Evolutionary conservation across 2,888 invertebrate genomes (phyloP).

Genomic region (Perizoma flavofasciatum): DNA sequence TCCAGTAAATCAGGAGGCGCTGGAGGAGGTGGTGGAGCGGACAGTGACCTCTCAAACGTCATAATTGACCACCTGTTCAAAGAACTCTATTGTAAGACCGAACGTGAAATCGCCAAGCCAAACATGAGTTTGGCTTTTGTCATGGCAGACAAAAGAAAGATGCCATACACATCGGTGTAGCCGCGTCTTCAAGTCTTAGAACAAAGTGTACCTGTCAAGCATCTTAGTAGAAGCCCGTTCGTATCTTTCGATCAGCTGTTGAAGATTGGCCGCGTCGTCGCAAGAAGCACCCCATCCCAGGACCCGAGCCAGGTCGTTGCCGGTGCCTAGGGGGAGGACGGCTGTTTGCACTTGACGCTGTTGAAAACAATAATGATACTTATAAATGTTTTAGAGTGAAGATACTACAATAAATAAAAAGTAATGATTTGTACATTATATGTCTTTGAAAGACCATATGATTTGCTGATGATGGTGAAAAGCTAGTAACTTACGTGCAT

Average conservation of each 20-base stretch:
- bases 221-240: constrained; percentile 99
- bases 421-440: too few species aligned
- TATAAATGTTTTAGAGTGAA: too few species aligned
- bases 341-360: constrained; percentile 97
- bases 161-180: too few species aligned
- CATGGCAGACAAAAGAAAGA: too few species aligned
- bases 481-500: constrained; percentile 91
- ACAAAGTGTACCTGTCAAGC: constrained; percentile 91
- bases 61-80: constrained; percentile 94
- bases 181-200: not conserved
- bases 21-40: constrained; percentile 84
- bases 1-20: constrained; percentile 74
- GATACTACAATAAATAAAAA: too few species aligned
- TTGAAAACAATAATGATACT: not conserved
- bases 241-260: constrained; percentile 95
- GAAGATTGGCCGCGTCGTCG: constrained; percentile 97
- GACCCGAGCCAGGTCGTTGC: constrained; percentile 97
- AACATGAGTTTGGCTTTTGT: too few species aligned
- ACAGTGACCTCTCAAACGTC: constrained; percentile 92
- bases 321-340: constrained; percentile 97
- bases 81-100: not conserved
- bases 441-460: too few species aligned
- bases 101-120: not conserved
- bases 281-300: constrained; percentile 98
- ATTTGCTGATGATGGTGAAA: too few species aligned